Evolutionary conservation across 1,140 invertebrate species (phyloP), one percentile per base, ranked within the genome.

Genomic region (Coenobita brevimanus): DNA sequence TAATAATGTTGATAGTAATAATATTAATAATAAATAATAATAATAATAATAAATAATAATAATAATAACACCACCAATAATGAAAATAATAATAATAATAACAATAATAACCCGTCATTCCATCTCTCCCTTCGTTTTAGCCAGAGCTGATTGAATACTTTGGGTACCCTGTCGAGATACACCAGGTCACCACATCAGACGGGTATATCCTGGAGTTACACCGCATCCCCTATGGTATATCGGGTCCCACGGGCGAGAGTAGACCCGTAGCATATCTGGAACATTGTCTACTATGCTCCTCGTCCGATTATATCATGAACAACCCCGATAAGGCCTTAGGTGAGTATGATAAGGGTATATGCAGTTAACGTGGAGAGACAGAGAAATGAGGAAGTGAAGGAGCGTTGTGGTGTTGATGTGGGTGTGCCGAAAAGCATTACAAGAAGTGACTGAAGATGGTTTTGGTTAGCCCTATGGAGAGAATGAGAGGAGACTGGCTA

Each of bases 241-340:
- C 33, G 2, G 64, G 30, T 0, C 36, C 60, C 21, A 50, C 41
- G 24, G 8, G 10, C 21, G 41, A 38, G n/a, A 73, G 41, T 27
- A 50, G 89, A 2, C 89, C 10, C 2, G 94, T 94, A 0, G 95
- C 95, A 4, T 93, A 95, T 21, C 91, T 97, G 0, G 96, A 97
- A 91, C 97, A 97, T 92, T 97, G 96, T 0, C 92, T 97, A 4
- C 92, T 97, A 0, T 95, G 94, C 21, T 95, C 95, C 91, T 96
- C 96, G 1, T 94, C 95, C 0, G 96, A 96, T 91, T 97, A 95
- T 94, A 93, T 97, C 17, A 92, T 96, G 10, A 94, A 95, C 89
- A 95, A 95, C 13, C 94, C 94, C 0, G 92, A 94, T 43, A 94
- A 94, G 91, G 94, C 93, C 33, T 91, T 96, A 62, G 96, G 95